Conservation (phyloP, 2,797 vertebrate species). For the Cyclura pinguis region DNA sequence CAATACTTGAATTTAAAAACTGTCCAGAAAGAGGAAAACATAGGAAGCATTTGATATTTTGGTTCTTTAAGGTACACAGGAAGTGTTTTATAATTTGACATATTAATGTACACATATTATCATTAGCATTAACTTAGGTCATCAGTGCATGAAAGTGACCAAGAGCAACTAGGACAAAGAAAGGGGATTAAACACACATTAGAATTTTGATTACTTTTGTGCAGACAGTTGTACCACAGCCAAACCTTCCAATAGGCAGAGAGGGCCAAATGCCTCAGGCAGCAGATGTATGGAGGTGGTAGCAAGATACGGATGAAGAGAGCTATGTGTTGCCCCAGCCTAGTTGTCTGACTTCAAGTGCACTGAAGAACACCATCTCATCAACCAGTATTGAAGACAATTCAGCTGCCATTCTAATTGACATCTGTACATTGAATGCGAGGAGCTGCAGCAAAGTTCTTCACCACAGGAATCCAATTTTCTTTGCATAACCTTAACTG, state of each 20-base stretch:
- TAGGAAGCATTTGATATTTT: too few species aligned
- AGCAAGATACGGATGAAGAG: background rate
- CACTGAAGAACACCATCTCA: too few species aligned
- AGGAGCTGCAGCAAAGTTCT: background rate
- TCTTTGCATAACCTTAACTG: background rate
- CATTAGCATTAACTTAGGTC: background rate
- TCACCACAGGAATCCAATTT: background rate
- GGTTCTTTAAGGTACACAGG: too few species aligned
- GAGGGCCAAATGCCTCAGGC: background rate
- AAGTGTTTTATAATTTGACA: too few species aligned
- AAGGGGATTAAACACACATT: conserved; percentile 43
- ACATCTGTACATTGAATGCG: background rate
- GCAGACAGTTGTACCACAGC: background rate
- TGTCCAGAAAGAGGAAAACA: background rate
- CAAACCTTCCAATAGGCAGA: background rate
- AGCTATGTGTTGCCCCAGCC: too few species aligned
- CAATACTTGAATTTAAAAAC: background rate
- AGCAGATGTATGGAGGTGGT: background rate
- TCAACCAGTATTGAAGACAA: too few species aligned
- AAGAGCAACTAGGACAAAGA: background rate
- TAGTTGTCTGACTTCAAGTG: too few species aligned
- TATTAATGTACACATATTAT: background rate
- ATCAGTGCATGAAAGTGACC: background rate
- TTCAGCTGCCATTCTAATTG: background rate
- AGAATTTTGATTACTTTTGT: conserved; percentile 45